phyloP scores from a whole-genome alignment of 1,140 invertebrate genomes.

The Bactericera cockerelli region DNA sequence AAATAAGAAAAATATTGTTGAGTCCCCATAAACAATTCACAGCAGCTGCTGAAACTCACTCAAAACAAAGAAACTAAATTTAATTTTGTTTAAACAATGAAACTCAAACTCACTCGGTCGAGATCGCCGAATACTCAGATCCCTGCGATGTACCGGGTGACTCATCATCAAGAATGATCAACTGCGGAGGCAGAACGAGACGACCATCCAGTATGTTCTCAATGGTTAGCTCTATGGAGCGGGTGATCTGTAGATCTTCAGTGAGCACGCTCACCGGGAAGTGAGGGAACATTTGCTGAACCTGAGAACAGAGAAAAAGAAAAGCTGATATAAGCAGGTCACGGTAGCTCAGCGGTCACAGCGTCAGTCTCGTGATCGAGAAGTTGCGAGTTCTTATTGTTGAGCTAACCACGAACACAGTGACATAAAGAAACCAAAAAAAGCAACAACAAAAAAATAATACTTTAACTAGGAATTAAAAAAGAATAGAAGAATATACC shows the following conservation, averaged over 20 bases:
- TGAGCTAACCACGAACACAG: too few species aligned
- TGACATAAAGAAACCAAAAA: too few species aligned
- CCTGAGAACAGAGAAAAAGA: too few species aligned
- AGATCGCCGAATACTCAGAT: not conserved
- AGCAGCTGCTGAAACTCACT: constrained; percentile 22
- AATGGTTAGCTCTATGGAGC: constrained; percentile 61
- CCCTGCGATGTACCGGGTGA: not conserved
- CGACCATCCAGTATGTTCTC: constrained; percentile 72
- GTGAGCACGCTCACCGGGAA: constrained; percentile 45
- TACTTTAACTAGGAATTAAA: too few species aligned
- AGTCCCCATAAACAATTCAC: not conserved
- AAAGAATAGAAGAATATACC: too few species aligned
- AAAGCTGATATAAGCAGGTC: too few species aligned
- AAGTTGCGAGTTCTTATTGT: too few species aligned
- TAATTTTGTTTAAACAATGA: constrained; percentile 47
- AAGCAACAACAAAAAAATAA: too few species aligned
- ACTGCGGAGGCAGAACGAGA: constrained; percentile 33
- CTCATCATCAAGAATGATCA: constrained; percentile 3
- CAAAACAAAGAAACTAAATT: not conserved
- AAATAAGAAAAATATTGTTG: not conserved
- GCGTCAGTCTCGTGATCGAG: too few species aligned
- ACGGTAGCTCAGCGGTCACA: too few species aligned
- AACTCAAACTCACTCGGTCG: not conserved
- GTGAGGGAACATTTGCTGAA: constrained; percentile 63
- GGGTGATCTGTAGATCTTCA: constrained; percentile 53